Conservation (phyloP, 2,888 invertebrate species). For the Onchidella celtica region DNA sequence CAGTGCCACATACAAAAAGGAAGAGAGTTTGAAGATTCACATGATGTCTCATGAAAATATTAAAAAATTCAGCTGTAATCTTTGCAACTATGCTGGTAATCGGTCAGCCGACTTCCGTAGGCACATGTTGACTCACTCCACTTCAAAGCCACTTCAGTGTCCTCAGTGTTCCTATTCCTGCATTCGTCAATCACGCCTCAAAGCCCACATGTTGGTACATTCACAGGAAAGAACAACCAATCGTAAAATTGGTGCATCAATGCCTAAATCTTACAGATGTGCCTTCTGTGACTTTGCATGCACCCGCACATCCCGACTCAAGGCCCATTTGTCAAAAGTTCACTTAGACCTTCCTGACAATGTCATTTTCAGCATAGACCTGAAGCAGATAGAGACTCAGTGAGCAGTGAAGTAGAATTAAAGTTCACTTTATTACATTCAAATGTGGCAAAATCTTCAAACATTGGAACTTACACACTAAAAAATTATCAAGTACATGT, state of each 20-base stretch:
- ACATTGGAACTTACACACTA: no score
- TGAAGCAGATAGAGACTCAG: constrained; percentile 39
- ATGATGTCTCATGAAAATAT: constrained; percentile 50
- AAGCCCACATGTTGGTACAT: constrained; percentile 48
- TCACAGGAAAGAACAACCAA: constrained; percentile 31
- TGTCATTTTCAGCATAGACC: constrained; percentile 47
- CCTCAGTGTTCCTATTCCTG: constrained; percentile 47
- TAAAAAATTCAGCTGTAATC: constrained; percentile 44
- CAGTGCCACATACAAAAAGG: constrained; percentile 47
- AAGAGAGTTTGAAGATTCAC: constrained; percentile 46
- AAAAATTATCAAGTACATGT: no score
- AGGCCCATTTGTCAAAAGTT: constrained; percentile 43
- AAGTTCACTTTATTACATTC: no score
- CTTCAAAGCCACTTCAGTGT: constrained; percentile 46
- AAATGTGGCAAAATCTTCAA: no score
- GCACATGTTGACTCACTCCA: constrained; percentile 47
- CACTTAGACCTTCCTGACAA: constrained; percentile 46
- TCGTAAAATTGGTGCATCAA: constrained; percentile 15
- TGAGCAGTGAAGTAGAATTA: no score
- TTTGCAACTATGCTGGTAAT: constrained; percentile 48
- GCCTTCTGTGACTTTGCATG: constrained; percentile 46
- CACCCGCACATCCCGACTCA: constrained; percentile 38
- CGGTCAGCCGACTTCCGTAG: constrained; percentile 46
- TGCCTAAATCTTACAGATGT: constrained; percentile 40
- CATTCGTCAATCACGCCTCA: constrained; percentile 46